Conservation (phyloP, 2,113 vertebrate species). For the Isichthys henryi region DNA sequence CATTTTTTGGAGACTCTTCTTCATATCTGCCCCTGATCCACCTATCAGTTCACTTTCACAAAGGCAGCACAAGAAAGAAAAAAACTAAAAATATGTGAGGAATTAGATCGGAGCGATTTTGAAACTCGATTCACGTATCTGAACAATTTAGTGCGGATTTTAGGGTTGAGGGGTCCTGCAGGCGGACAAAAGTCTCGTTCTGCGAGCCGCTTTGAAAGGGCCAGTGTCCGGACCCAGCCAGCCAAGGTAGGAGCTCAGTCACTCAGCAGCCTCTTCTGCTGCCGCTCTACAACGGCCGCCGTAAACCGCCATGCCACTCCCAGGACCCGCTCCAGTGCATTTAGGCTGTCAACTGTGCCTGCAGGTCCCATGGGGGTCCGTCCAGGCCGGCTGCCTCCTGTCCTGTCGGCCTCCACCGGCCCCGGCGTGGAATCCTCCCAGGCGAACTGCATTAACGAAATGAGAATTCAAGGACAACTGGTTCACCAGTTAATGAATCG, state of each 20-base stretch:
- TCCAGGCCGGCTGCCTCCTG: not conserved
- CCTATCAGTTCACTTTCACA: not conserved
- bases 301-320: not conserved
- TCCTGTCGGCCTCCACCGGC: not conserved
- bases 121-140: not conserved
- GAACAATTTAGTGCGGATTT: conserved; percentile 6
- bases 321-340: not conserved
- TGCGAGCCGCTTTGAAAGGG: conserved; percentile 2
- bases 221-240: not conserved
- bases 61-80: not conserved
- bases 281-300: not conserved
- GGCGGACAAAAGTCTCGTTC: not conserved
- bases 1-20: not conserved
- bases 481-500: conserved; percentile 14
- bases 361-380: not conserved
- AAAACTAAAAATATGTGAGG: not conserved
- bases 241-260: not conserved
- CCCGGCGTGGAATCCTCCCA: not conserved
- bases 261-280: not conserved
- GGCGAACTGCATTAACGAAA: not conserved
- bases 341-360: not conserved
- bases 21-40: not conserved
- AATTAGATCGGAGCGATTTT: not conserved
- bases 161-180: not conserved
- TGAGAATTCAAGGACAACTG: conserved; percentile 18